Evolutionary conservation across 2,797 vertebrate species (phyloP).

Genomic region (Manis crassicaudata): DNA sequence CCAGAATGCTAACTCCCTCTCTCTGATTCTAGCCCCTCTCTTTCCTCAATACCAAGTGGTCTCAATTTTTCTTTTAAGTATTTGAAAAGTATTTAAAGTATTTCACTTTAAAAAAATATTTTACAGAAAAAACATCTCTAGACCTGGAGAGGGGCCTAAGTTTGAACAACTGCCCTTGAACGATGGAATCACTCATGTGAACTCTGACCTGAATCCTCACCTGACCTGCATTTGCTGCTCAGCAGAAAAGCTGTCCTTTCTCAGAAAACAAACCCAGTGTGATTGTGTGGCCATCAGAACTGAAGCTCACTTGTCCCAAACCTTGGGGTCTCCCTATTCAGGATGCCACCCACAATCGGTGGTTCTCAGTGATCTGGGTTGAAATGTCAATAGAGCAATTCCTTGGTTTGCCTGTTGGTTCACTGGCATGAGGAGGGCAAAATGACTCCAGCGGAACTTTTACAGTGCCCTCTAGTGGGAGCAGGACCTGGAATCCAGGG

Average conservation of each 20-base stretch:
- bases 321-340: too few relatives aligned
- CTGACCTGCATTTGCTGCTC: not conserved
- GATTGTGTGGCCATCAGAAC: not conserved
- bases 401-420: not conserved
- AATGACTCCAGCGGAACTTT: not conserved
- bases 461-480: not conserved
- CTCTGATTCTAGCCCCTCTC: not conserved
- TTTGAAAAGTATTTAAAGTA: not conserved
- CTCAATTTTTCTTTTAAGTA: not conserved
- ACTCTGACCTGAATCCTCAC: accelerated
- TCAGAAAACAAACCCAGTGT: accelerated
- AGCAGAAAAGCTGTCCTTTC: not conserved
- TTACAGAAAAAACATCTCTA: not conserved
- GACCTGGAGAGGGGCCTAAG: not conserved
- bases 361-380: not conserved
- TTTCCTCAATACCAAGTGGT: not conserved
- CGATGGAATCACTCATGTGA: accelerated
- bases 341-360: accelerated
- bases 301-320: not conserved
- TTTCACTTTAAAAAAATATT: not conserved
- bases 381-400: not conserved
- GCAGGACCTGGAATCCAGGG: not conserved
- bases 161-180: too few relatives aligned
- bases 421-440: not conserved
- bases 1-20: accelerated